A percentile compares a stretch with the other conserved stretches of the same genome.
Evolutionary conservation across 2,888 invertebrate genomes (phyloP).

Genomic region (Clostera curtula): DNA sequence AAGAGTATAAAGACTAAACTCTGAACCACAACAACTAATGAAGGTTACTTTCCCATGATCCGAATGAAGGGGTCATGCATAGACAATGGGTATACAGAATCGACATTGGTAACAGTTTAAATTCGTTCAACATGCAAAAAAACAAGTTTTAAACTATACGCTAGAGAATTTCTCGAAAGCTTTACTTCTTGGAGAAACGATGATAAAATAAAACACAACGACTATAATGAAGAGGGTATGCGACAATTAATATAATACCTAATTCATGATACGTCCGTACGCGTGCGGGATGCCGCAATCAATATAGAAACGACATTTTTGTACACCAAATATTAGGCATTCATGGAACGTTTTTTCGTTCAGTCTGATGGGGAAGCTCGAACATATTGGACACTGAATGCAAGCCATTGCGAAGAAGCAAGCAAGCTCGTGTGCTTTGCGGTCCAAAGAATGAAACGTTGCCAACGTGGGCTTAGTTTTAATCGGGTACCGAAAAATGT

Average conservation of each 20-base stretch:
- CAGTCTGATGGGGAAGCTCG: too few relatives aligned
- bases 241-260: conserved; percentile 43
- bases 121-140: conserved; percentile 40
- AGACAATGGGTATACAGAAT: conserved; percentile 43
- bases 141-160: conserved; percentile 29
- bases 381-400: neutral
- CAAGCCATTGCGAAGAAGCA: conserved; percentile 2
- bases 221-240: conserved; percentile 40
- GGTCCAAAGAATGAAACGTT: conserved; percentile 3
- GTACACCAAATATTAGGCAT: neutral
- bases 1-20: conserved; percentile 28
- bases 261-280: conserved; percentile 29
- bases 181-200: conserved; percentile 26
- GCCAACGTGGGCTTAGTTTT: conserved; percentile 5
- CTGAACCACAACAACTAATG: conserved; percentile 37
- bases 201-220: conserved; percentile 40
- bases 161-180: conserved; percentile 22
- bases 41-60: conserved; percentile 31
- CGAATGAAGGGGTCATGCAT: conserved; percentile 53
- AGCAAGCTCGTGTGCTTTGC: conserved; percentile 6
- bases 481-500: conserved; percentile 13
- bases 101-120: conserved; percentile 36
- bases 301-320: conserved; percentile 39
- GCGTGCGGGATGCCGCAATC: conserved; percentile 27
- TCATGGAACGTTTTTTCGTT: too few relatives aligned